Conservation (phyloP, 2,888 invertebrate genomes). For the Parascotia fuliginaria region DNA sequence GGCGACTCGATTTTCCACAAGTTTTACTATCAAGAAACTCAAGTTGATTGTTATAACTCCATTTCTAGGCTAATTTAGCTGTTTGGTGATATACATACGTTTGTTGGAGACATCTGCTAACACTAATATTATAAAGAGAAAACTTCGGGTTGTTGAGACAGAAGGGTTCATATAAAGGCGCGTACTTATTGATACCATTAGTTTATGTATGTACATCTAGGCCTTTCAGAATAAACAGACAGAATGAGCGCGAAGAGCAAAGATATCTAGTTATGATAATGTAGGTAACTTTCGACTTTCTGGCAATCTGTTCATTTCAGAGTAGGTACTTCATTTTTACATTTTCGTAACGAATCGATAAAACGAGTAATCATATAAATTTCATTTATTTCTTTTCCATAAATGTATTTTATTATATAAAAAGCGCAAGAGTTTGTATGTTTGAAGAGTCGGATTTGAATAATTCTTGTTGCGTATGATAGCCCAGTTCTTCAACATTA, state of each 20-base stretch:
- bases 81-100: neutral
- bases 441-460: too few relatives aligned
- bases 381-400: too few relatives aligned
- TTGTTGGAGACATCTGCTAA: neutral
- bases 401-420: too few relatives aligned
- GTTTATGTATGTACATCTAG: neutral
- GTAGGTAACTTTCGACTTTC: neutral
- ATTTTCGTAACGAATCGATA: too few relatives aligned
- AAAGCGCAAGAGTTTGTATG: too few relatives aligned
- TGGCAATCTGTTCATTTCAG: neutral
- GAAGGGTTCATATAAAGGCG: too few relatives aligned
- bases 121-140: neutral
- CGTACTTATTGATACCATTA: too few relatives aligned
- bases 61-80: slow-evolving; percentile 14
- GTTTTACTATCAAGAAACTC: slow-evolving; percentile 2
- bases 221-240: neutral
- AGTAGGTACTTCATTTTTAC: neutral
- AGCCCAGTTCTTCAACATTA: too few relatives aligned
- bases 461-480: too few relatives aligned
- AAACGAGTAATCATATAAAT: too few relatives aligned
- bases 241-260: slow-evolving; percentile 2
- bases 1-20: slow-evolving; percentile 1
- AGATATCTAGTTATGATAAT: slow-evolving; percentile 9
- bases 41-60: slow-evolving; percentile 8
- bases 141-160: neutral